A percentile compares a stretch with the other conserved stretches of the same genome.
Conservation (phyloP, 1,140 invertebrate genomes). For the Orussus abietinus region DNA sequence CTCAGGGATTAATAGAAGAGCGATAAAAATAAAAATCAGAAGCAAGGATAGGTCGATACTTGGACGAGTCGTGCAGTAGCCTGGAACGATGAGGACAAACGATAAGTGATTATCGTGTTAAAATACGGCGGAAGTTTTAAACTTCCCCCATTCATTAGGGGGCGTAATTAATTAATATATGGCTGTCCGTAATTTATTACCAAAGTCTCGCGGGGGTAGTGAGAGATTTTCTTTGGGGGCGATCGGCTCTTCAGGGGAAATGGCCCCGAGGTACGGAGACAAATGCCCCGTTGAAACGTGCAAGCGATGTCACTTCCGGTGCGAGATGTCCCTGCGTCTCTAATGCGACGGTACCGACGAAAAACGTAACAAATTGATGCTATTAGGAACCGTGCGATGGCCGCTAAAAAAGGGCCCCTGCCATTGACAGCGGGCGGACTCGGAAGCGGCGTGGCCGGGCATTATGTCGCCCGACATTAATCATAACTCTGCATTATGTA, state of each 20-base stretch:
- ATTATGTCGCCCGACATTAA: slow-evolving; percentile 3
- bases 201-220: slow-evolving; percentile 6
- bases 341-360: slow-evolving; percentile 9
- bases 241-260: slow-evolving; percentile 2
- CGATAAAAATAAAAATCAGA: too few species aligned
- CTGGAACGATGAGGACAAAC: too few species aligned
- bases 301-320: slow-evolving; percentile 18
- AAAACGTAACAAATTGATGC: slow-evolving; percentile 33
- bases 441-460: neutral
- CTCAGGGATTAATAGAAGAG: too few species aligned
- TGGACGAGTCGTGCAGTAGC: too few species aligned
- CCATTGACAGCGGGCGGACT: slow-evolving; percentile 4
- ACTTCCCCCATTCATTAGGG: slow-evolving; percentile 22
- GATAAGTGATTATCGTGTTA: slow-evolving; percentile 27
- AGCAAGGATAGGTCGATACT: too few species aligned
- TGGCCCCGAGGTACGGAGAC: slow-evolving; percentile 5
- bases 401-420: slow-evolving; percentile 4
- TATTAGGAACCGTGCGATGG: slow-evolving; percentile 7
- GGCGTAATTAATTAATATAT: slow-evolving; percentile 28
- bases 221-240: neutral
- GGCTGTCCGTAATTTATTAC: slow-evolving; percentile 25
- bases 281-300: slow-evolving; percentile 29
- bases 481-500: slow-evolving; percentile 10
- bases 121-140: slow-evolving; percentile 32
- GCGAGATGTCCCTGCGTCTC: slow-evolving; percentile 7